Base-by-base conservation (phyloP, 2,888 invertebrate genomes). In the Nemapogon koenigi region DNA sequence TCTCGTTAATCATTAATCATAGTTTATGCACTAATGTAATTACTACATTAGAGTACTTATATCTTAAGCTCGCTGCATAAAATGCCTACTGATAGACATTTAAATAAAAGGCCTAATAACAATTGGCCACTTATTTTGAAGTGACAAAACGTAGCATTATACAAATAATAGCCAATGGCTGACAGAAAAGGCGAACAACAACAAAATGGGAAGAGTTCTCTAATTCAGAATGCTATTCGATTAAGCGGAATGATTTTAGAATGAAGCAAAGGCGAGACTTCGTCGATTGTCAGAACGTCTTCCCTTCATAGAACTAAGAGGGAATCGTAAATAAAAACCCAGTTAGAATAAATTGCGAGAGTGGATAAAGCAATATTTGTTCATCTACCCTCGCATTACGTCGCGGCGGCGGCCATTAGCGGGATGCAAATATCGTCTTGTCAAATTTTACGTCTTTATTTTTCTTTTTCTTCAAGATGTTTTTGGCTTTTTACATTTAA, bases 331-430 rank as follows among this genome's bases (percentile, higher is more conserved):
- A 76, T 67, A 69, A 73, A 37, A 56, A 62, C 63, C 59, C 66
- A 63, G 67, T 71, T 65, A 63, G 71, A 75, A 78, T 76, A 78
- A 76, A 78, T 78, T 76, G 71, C 68, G 58, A 55, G 66, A 65
- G 67, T 73, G 78, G 73, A 75, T 76, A 72, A 75, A 75, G 75
- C 69, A 72, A 76, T 76, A 76, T 76, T 78, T 76, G 75, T 75
- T 73, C 73, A 67, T 67, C 71, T 73, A 69, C 75, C 75, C 75
- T 70, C 68, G 73, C 71, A 72, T 73, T 73, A 73, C 69, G 68
- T n/a, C 25, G 55, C 60, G 59, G 63, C 61, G 51, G 60, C 63
- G 57, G 59, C 75, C 78, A 78, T 78, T 78, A 78, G 75, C 67
- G 68, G 56, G 71, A 75, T 75, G 75, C 76, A 76, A 75, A 78